Percentiles rank a stretch among this genome's conserved stretches.
Conservation (phyloP, 2,797 vertebrate species). For the Oreochromis grahami region DNA sequence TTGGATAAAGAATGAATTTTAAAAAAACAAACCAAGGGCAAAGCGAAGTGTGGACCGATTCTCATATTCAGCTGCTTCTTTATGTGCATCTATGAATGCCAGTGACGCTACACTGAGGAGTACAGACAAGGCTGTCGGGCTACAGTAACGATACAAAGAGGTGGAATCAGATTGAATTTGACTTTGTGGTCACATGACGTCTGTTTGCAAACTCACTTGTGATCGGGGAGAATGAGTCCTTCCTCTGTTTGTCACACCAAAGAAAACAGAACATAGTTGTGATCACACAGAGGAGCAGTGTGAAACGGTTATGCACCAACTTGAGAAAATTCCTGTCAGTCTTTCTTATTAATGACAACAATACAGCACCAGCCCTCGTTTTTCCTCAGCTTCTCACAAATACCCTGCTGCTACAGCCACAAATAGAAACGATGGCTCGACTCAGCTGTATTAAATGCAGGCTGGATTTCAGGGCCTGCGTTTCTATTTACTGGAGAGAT, state of each 20-base stretch:
- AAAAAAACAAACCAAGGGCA: neutral
- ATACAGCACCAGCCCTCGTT: neutral
- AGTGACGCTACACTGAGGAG: neutral
- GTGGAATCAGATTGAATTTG: neutral
- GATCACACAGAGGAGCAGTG: neutral
- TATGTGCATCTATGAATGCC: neutral
- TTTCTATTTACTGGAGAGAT: neutral
- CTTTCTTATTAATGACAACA: conserved; percentile 2
- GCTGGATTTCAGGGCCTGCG: neutral
- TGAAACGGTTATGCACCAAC: neutral
- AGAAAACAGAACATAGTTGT: neutral
- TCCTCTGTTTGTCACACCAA: neutral
- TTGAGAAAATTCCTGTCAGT: conserved; percentile 5
- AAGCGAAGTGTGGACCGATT: conserved; percentile 6
- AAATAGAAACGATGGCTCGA: neutral
- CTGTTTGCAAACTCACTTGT: neutral
- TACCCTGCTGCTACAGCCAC: conserved; percentile 5
- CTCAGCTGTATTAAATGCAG: neutral
- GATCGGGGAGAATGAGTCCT: neutral
- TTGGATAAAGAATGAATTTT: neutral
- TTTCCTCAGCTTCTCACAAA: neutral
- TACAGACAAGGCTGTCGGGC: neutral
- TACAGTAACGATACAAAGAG: neutral
- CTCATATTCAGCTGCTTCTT: conserved; percentile 9
- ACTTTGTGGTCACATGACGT: neutral